Percentiles rank a stretch among this genome's conserved stretches.
phyloP scores from a whole-genome alignment of 2,888 invertebrate genomes.

The Drosophila quasianomalipes region DNA sequence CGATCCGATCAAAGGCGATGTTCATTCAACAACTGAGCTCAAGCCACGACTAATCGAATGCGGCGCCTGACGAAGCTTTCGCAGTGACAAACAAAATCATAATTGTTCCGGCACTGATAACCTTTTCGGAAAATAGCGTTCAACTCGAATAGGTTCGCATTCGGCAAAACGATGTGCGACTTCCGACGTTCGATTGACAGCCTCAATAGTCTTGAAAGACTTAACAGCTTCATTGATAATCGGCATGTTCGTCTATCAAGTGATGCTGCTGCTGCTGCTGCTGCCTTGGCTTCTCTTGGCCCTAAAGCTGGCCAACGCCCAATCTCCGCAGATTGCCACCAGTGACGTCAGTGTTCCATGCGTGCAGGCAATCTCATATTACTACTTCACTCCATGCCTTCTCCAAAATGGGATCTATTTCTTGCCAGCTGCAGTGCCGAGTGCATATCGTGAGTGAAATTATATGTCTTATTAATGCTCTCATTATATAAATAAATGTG shows the following conservation, averaged over 20 bases:
- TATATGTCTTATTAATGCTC: neutral
- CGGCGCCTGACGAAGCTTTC: slow-evolving; percentile 8
- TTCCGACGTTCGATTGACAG: neutral
- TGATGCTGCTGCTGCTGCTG: slow-evolving; percentile 20
- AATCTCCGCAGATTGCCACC: slow-evolving; percentile 28
- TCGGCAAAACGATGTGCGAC: neutral
- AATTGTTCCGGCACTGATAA: slow-evolving; percentile 60
- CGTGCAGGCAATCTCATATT: neutral
- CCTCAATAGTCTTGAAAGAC: neutral
- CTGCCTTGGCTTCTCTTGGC: slow-evolving; percentile 42
- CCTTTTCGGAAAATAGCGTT: slow-evolving; percentile 33
- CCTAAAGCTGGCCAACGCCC: slow-evolving; percentile 16
- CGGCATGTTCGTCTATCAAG: slow-evolving; percentile 58
- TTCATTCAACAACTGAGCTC: slow-evolving; percentile 30
- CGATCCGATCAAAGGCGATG: slow-evolving; percentile 18
- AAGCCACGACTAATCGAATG: slow-evolving; percentile 45
- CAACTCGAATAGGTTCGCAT: slow-evolving; percentile 8
- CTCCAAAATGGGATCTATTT: slow-evolving; percentile 48
- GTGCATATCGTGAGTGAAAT: slow-evolving; percentile 37
- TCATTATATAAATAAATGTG: neutral
- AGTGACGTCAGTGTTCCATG: slow-evolving; percentile 20
- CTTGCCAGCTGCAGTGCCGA: neutral
- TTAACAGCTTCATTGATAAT: slow-evolving; percentile 53
- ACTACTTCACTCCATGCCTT: slow-evolving; percentile 41
- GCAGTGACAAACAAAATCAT: slow-evolving; percentile 37